These are phyloP conservation scores for Epizoanthus ramosus DNA, from an alignment of 92 coral and sea anemone species.

Conservation along the genomic window DNA sequence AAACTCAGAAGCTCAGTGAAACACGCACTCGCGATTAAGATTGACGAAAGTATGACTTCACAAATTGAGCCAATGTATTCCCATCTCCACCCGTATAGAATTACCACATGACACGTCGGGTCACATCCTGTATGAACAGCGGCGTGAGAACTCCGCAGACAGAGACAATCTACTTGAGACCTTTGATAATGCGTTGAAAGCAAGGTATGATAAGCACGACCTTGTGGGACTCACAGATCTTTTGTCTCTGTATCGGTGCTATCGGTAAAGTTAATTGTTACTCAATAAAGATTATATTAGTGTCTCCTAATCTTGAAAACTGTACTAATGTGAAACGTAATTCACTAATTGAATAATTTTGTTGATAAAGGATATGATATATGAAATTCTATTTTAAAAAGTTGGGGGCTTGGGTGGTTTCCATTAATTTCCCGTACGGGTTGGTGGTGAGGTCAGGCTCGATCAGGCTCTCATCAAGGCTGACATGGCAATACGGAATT, in stretches of 20 bases:
- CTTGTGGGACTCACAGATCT: background rate
- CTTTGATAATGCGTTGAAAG: constrained; percentile 29
- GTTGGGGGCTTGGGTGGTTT: no score
- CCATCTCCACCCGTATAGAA: constrained; percentile 33
- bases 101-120: constrained; percentile 30
- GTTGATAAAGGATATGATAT: no score
- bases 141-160: constrained; percentile 14
- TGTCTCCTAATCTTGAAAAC: no score
- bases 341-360: no score
- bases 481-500: no score
- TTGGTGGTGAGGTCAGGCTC: no score
- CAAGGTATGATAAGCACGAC: background rate
- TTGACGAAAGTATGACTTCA: constrained; percentile 29
- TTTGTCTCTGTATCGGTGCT: background rate
- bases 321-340: no score
- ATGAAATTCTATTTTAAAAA: no score
- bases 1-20: background rate
- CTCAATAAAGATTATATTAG: no score
- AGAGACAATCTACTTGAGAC: background rate
- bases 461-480: no score
- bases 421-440: no score
- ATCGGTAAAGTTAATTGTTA: no score
- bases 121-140: constrained; percentile 25
- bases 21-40: constrained; percentile 10
- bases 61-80: constrained; percentile 5